These are phyloP conservation scores for Myrmecobius fasciatus DNA, from an alignment of 2,113 vertebrate genomes.

Conservation along the genomic window DNA sequence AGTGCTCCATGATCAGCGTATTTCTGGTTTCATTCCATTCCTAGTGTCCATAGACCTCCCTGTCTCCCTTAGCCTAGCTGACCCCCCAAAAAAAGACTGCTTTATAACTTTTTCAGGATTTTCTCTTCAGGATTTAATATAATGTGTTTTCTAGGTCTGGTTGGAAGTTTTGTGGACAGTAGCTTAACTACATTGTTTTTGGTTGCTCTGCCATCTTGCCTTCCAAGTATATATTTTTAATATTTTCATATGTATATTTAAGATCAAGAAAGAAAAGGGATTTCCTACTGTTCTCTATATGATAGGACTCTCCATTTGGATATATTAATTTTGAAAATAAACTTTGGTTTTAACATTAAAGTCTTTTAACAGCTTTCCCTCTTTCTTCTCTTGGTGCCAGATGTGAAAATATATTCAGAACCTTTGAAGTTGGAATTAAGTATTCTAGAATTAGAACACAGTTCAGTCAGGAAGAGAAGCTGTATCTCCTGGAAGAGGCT, in stretches of 20 bases:
- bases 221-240: background rate
- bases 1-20: background rate
- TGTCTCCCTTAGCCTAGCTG: background rate
- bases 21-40: background rate
- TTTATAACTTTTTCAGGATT: background rate
- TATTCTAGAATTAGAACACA: background rate
- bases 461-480: background rate
- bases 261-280: background rate
- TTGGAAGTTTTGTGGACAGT: background rate
- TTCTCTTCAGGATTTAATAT: background rate
- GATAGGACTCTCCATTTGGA: background rate
- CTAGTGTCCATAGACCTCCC: background rate
- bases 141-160: background rate
- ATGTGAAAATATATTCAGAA: background rate
- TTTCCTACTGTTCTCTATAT: accelerated
- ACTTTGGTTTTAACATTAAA: background rate
- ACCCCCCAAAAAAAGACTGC: background rate
- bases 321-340: background rate
- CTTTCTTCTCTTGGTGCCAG: background rate
- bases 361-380: background rate
- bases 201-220: background rate
- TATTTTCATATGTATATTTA: background rate
- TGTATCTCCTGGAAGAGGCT: background rate
- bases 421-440: background rate
- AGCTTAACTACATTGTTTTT: background rate